Evolutionary conservation across 1,140 invertebrate genomes (phyloP).

Genomic region (fruit fly (Drosophila melanogaster)): DNA sequence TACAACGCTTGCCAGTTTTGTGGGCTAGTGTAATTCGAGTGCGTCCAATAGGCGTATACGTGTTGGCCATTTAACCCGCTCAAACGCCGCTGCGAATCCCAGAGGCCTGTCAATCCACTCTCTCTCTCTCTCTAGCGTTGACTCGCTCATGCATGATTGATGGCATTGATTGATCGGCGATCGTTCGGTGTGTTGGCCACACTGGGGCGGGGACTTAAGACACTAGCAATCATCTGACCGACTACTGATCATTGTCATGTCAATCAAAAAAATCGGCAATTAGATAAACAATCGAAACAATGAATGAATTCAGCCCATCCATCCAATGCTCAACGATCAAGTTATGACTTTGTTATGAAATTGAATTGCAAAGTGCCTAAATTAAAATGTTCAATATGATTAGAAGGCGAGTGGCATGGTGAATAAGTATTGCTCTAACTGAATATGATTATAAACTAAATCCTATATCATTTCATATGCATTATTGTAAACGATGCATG

Average conservation of each 20-base stretch:
- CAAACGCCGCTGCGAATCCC: background rate
- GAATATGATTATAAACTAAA: background rate
- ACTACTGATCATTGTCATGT: constrained; percentile 41
- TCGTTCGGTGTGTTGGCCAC: background rate
- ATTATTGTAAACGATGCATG: too few relatives aligned
- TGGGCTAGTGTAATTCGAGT: constrained; percentile 2
- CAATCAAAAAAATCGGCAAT: constrained; percentile 52
- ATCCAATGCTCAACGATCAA: constrained; percentile 7
- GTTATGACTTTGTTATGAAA: constrained; percentile 47
- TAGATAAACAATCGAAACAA: constrained; percentile 46
- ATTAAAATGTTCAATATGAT: constrained; percentile 30
- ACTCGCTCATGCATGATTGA: constrained; percentile 41
- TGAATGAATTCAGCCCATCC: constrained; percentile 12
- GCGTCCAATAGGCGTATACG: background rate
- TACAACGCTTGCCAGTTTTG: background rate
- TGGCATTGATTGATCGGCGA: constrained; percentile 46
- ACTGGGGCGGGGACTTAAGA: constrained; percentile 1
- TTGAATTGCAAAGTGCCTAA: constrained; percentile 27
- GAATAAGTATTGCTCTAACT: background rate
- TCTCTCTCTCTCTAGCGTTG: constrained; percentile 3
- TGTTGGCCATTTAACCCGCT: background rate
- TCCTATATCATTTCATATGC: too few relatives aligned
- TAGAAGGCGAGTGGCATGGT: background rate
- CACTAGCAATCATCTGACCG: constrained; percentile 31
- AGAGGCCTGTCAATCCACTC: constrained; percentile 2